Percentiles rank a stretch among this genome's conserved stretches.
phyloP scores from a whole-genome alignment of 2,797 vertebrate genomes.

The Hipposideros larvatus region DNA sequence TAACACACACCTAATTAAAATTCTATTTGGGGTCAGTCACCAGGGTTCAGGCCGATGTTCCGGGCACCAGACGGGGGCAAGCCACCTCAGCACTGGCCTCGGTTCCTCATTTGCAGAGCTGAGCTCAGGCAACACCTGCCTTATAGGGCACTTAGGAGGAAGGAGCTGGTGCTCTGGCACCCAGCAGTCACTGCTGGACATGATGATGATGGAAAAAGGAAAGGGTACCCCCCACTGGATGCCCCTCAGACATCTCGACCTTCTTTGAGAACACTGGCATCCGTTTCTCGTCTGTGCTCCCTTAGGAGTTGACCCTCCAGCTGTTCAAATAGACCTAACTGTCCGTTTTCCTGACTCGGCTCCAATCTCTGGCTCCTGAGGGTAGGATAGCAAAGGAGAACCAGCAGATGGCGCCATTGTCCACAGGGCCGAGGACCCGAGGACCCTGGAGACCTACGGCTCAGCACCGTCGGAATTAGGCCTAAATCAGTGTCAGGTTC shows the following conservation, averaged over 20 bases:
- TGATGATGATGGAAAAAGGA: background rate
- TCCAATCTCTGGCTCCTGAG: accelerated
- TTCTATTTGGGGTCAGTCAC: accelerated
- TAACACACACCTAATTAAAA: accelerated
- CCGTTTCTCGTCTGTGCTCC: accelerated
- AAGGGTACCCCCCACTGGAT: background rate
- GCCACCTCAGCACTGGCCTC: background rate
- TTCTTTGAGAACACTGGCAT: accelerated
- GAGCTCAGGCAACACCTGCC: background rate
- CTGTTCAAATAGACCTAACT: accelerated
- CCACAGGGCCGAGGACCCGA: accelerated
- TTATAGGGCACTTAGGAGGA: accelerated
- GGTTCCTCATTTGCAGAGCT: accelerated
- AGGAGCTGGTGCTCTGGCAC: too few species aligned
- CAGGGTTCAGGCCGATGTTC: background rate
- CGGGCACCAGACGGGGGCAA: accelerated
- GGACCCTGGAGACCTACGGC: accelerated
- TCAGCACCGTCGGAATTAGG: too few species aligned
- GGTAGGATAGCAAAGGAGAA: accelerated
- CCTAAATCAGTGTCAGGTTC: accelerated
- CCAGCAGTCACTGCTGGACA: too few species aligned
- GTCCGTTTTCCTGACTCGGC: background rate
- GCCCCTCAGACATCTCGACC: accelerated
- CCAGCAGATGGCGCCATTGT: background rate
- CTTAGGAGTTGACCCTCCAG: accelerated